Evolutionary conservation across 2,888 invertebrate genomes (phyloP), one percentile per base, ranked within the genome.

Genomic region (Aproaerema taeniolella): DNA sequence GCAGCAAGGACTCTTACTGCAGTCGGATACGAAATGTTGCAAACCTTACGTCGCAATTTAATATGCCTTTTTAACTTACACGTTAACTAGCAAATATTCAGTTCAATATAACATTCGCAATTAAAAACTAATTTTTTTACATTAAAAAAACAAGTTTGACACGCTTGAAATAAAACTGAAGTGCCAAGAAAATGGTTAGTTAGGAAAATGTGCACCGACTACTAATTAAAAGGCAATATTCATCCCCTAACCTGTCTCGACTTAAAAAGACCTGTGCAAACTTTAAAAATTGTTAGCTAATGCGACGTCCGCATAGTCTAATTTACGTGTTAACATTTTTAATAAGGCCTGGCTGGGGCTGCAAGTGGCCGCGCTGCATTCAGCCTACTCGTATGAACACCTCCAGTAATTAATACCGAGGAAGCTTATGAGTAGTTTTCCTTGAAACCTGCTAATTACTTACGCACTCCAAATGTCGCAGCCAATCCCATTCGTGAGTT

Each of bases 301-400:
- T 85, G 79, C 79, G 72, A 59, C 66, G 55, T 60, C 60, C 66
- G 66, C 62, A 68, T 59, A 70, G 78, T 82, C 83, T 85, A 82
- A 85, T 83, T 85, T 85, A 81, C 82, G 80, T 75, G 83, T 83
- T 82, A 81, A 81, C 81, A 75, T 81, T 85, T 85, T 85, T 85
- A 83, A 85, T 85, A 86, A 85, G 83, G 80, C 79, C 70, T 45
- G 65, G 68, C 69, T 74, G 71, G 85, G 85, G 85, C 68, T 80
- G 67, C 69, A 82, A 85, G 85, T 85, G 82, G 85, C 75, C 78
- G 74, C 79, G 75, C n/a, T n/a, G n/a, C 78, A 75, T 82, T 83
- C 81, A 67, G 69, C 53, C 73, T 71, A n/a, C 77, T 76, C 75
- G 67, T 69, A 64, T 60, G 65, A 80, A 72, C 77, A 73, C 75